Evolutionary conservation across 2,797 vertebrate genomes (phyloP), one percentile per base, ranked within the genome.

Genomic region (Anguilla megastoma): DNA sequence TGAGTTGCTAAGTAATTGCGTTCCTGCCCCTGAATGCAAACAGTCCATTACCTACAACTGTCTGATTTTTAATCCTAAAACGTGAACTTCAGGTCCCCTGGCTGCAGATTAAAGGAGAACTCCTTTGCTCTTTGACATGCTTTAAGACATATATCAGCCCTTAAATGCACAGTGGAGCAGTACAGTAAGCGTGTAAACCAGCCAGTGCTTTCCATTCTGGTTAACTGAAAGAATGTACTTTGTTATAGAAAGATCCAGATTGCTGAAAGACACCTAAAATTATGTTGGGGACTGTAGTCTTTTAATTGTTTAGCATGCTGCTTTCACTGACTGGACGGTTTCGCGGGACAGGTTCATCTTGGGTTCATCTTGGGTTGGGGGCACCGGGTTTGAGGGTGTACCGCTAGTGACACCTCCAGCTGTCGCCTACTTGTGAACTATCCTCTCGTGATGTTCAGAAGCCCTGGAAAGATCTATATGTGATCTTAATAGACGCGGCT

Each of bases 1-100:
- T 94, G 93, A 92, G 92, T 92, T 90, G 88, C 91, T 92, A 93
- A 94, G 93, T 93, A 92, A 93, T 94, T 93, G 91, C 91, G 90
- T 92, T 92, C 90, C 92, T 92, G 92, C 91, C 92, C 92, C 92
- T 90, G 92, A 94, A 93, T 92, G 89, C 91, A 92, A 92, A 91
- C 92, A 92, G 92, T 92, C 91, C 92, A 94, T 93, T 93, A 92
- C 91, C 90, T 93, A 91, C 92, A 90, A 91, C 93, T 92, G 90
- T 91, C 92, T 92, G 91, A 92, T 92, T 93, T 91, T 92, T 91
- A 90, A 87, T 89, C 90, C 87, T 89, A 90, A 92, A 92, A 90
- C 88, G 91, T 80, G 85, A 63, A 79, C 74, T 86, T 85, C 63
- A 87, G 90, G 90, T 92, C 91, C 91, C 90, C 88, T 89, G 89